Conservation (phyloP, 1,140 invertebrate genomes). For the Hesperophylax magnus region DNA sequence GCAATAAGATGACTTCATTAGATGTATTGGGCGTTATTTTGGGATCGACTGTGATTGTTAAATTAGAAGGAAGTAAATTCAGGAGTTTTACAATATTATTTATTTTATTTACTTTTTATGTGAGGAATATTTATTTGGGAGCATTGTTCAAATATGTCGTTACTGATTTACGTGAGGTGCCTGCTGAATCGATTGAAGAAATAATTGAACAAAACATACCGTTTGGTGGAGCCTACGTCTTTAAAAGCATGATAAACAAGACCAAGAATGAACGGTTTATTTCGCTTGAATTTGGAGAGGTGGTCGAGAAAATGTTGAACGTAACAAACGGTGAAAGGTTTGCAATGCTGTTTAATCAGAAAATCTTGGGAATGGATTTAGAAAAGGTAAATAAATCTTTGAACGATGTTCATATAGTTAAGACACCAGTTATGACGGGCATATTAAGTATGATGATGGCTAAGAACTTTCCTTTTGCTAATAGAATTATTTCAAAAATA, state of each 20-base stretch:
- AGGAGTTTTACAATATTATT: not conserved
- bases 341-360: not conserved
- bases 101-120: slow-evolving; percentile 6
- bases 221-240: not conserved
- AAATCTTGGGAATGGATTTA: not conserved
- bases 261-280: no score
- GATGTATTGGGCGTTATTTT: slow-evolving; percentile 5
- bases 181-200: not conserved
- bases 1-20: not conserved
- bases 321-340: not conserved
- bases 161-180: not conserved
- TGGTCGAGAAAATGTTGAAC: not conserved
- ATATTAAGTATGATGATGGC: not conserved
- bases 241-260: no score
- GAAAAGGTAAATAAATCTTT: not conserved
- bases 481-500: not conserved
- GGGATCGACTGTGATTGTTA: not conserved
- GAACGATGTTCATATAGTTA: not conserved
- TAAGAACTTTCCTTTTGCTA: slow-evolving; percentile 24
- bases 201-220: not conserved
- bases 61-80: not conserved
- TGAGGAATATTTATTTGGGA: slow-evolving; percentile 25
- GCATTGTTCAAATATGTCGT: slow-evolving; percentile 4
- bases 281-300: not conserved
- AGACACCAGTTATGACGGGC: not conserved